These are phyloP conservation scores for Leucoraja ocellata DNA, from an alignment of 2,797 vertebrate genomes.

Conservation along the genomic window DNA sequence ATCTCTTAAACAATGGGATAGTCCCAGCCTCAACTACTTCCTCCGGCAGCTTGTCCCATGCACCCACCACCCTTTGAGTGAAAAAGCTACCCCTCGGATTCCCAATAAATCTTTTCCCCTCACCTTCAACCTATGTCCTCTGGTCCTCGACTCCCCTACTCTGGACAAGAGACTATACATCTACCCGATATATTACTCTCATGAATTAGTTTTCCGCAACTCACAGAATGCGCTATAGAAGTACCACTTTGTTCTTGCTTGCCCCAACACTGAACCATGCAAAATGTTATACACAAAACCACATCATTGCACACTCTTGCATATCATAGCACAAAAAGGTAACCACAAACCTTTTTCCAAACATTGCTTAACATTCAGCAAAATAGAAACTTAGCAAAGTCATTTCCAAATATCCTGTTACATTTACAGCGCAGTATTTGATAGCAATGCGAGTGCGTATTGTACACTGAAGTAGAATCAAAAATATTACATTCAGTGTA, in stretches of 20 bases:
- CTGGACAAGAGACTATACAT: no score
- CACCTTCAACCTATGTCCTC: no score
- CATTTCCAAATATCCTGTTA: not conserved
- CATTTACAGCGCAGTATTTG: not conserved
- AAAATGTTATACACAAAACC: not conserved
- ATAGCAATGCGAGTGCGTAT: not conserved
- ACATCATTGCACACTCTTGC: not conserved
- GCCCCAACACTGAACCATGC: not conserved
- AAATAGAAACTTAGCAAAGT: not conserved
- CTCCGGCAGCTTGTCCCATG: no score
- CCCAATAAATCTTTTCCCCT: no score
- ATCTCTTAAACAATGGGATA: no score
- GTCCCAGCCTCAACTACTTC: no score
- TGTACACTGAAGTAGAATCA: not conserved
- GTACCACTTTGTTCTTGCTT: not conserved
- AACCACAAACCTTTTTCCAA: not conserved
- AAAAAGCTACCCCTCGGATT: no score
- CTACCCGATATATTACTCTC: no score
- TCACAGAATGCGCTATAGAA: not conserved
- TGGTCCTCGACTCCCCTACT: no score
- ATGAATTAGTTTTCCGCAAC: not conserved
- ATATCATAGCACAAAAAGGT: not conserved
- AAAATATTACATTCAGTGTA: not conserved
- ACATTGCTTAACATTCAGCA: not conserved
- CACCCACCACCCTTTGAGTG: no score